Base-by-base conservation (phyloP, 2,113 vertebrate species). In the Epinephelus fuscoguttatus region DNA sequence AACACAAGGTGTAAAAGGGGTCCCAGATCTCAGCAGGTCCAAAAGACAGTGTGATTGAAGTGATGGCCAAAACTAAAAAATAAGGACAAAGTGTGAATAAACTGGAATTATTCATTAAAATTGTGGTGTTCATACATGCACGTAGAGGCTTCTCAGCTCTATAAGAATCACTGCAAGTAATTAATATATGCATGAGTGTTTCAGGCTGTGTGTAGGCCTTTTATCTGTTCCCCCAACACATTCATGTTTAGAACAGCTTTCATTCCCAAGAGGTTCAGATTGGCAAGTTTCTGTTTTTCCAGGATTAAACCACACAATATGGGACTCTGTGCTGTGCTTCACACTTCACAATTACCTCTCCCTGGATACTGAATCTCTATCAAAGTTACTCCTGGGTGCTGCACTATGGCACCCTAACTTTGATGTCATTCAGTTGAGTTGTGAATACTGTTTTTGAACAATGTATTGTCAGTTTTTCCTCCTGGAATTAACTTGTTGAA, bases 341-440 rank as follows among this genome's bases (percentile, higher is more conserved):
- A 70, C 18, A 62, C 45, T n/a, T 72, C 5, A 57, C 56, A 27
- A 37, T 68, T 53, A 75, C 14, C 57, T 60, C 37, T 56, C 52
- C 52, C 6, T 4, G 25, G 33, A 72, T 37, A 57, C 45, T 55
- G 70, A 81, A 64, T 69, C 55, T 71, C 18, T 73, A 27, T 80
- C 49, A 81, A 70, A 79, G 52, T 71, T 55, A 55, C 21, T 67
- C 45, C n/a, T 42, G 27, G 53, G 61, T 45, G n/a, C 33, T n/a
- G 4, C 60, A 15, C 1, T 17, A 6, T 75, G n/a, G 17, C 11
- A 11, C 50, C 60, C 15, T 33, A n/a, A 75, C 60, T 85, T 52
- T 79, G 64, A 85, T 70, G 42, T 37, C 8, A 68, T 76, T 84
- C 52, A 57, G 59, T 64, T 33, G 3, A 40, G 27, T 10, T 76